phyloP scores from a whole-genome alignment of 2,888 invertebrate species.

The Euproctis similis region DNA sequence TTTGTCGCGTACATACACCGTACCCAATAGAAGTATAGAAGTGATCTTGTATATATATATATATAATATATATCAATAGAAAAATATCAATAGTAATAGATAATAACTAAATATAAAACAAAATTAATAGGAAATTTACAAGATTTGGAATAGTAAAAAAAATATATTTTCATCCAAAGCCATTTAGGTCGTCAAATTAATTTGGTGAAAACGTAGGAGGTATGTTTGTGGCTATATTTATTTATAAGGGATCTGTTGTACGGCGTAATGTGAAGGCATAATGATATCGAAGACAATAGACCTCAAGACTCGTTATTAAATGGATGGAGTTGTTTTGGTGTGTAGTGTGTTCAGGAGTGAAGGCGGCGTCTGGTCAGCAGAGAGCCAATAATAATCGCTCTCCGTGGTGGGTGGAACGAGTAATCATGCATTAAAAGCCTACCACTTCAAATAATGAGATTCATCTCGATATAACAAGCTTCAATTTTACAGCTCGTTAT shows the following conservation, averaged over 20 bases:
- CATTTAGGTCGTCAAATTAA: no score
- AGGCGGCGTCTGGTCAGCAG: conserved; percentile 58
- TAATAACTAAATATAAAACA: no score
- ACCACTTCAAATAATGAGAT: conserved; percentile 40
- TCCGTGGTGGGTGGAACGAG: conserved; percentile 63
- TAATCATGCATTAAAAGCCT: conserved; percentile 60
- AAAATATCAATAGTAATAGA: no score
- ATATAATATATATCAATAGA: no score
- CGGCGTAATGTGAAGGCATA: conserved; percentile 54
- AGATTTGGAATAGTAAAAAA: no score
- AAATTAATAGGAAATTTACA: no score
- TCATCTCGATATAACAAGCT: conserved; percentile 44
- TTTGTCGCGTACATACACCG: no score
- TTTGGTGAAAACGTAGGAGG: no score
- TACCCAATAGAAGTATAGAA: no score
- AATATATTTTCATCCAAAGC: no score
- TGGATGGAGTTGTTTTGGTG: conserved; percentile 69
- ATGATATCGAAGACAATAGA: conserved; percentile 66
- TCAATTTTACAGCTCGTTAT: conserved; percentile 43
- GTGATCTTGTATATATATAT: no score
- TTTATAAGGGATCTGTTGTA: conserved; percentile 58
- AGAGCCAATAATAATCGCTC: conserved; percentile 61
- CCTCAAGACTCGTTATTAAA: conserved; percentile 71
- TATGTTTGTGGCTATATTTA: no score
- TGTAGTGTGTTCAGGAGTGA: conserved; percentile 64